Conservation (phyloP, 2,113 vertebrate species). For the Amblyopsis rosae region DNA sequence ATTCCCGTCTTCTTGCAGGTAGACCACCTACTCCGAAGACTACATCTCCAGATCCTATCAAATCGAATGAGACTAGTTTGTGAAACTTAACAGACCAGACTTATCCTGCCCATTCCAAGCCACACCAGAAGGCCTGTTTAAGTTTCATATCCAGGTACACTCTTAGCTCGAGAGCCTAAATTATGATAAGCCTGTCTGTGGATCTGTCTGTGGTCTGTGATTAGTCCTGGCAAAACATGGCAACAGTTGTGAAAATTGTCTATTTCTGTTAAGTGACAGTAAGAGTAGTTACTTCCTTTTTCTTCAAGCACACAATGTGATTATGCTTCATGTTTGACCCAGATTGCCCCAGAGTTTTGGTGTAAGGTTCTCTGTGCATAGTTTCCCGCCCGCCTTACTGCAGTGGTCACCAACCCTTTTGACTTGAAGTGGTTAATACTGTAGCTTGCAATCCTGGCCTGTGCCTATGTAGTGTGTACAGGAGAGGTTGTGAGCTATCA, state of each 20-base stretch:
- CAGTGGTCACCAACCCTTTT: too few species aligned
- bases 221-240: too few species aligned
- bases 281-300: constrained; percentile 29
- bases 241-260: too few species aligned
- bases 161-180: not conserved
- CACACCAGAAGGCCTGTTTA: constrained; percentile 48
- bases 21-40: constrained; percentile 11
- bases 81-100: constrained; percentile 33
- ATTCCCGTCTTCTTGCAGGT: constrained; percentile 19
- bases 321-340: constrained; percentile 31
- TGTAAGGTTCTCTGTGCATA: constrained; percentile 30
- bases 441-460: too few species aligned
- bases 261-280: too few species aligned
- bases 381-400: too few species aligned
- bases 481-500: too few species aligned
- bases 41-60: constrained; percentile 24
- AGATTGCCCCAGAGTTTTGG: constrained; percentile 38
- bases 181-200: too few species aligned
- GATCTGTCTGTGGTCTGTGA: too few species aligned
- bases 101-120: constrained; percentile 39
- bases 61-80: constrained; percentile 41
- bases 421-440: too few species aligned
- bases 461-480: too few species aligned
- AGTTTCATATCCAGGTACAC: constrained; percentile 63
- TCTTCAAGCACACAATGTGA: constrained; percentile 5